These are phyloP conservation scores for Alligator mississippiensis DNA, from an alignment of 2,113 vertebrate genomes.

Conservation along the genomic window DNA sequence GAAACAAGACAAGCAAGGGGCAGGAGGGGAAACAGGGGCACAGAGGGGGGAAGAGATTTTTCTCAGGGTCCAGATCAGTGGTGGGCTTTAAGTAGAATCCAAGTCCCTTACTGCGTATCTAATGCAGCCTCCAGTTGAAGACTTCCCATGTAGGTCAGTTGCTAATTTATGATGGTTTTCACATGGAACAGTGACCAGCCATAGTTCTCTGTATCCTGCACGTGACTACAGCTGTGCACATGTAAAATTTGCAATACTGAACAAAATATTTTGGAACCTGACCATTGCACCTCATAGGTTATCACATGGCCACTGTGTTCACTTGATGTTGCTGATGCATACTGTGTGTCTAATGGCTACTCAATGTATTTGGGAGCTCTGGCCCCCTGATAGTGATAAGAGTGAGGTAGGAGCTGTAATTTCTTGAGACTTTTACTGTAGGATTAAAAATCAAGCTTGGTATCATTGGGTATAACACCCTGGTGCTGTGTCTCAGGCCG, in stretches of 20 bases:
- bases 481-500: background rate
- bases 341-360: rapidly evolving
- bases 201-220: rapidly evolving
- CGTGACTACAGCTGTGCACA: background rate
- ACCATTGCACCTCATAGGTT: rapidly evolving
- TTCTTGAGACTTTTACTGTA: background rate
- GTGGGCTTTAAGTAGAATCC: background rate
- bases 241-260: background rate
- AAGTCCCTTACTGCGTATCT: background rate
- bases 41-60: background rate
- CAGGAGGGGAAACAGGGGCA: background rate
- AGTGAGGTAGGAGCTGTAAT: background rate
- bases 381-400: background rate
- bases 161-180: rapidly evolving
- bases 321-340: background rate
- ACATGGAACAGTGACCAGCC: background rate
- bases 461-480: background rate
- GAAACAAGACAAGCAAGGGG: background rate
- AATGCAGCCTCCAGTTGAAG: background rate
- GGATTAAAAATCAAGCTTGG: background rate
- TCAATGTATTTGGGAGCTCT: background rate
- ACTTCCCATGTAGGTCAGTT: background rate
- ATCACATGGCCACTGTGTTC: rapidly evolving
- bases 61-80: background rate
- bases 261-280: background rate